Base-by-base conservation (phyloP, 2,113 vertebrate species). In the Pongo pygmaeus region DNA sequence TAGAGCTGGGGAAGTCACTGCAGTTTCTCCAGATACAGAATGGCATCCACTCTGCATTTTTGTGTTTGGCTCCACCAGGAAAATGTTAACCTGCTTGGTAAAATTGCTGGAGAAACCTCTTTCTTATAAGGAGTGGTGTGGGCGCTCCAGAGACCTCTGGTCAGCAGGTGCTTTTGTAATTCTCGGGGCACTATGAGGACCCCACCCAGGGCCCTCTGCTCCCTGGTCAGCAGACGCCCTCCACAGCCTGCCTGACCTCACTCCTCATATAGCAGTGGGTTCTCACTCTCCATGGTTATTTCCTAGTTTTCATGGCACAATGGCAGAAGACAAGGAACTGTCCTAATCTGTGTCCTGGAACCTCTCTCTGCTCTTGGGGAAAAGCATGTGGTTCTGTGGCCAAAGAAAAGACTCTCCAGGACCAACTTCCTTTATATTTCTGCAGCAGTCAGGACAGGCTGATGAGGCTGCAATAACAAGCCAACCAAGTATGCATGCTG, bases 401-500 rank as follows among this genome's bases (percentile, higher is more conserved):
- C 18, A 86, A n/a, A 52, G 38, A 22, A 64, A 79, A 80, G 67
- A 17, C 46, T n/a, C 27, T 32, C 40, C 0, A 0, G 46, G 32
- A 55, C 35, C 5, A 11, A 17, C 32, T 43, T 75, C 35, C 40
- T 20, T 43, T 3, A 0, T 9, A 16, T 40, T 18, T 12, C 69
- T 46, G 46, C 11, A 4, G 43, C 50, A 2, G 12, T 40, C 27
- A 32, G 70, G 43, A 16, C 38, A 30, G 16, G 48, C 40, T 2
- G 30, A 8, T 1, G 8, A 52, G 22, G 30, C 69, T 14, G 13
- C 32, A 13, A 7, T 14, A 6, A 30, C 23, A 22, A 48, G 32
- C 0, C 8, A 30, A 4, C 2, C 12, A 35, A 43, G 40, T 0
- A 5, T 12, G 5, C 13, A 0, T 0, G 8, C 85, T 17, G 0